A percentile compares a stretch with the other conserved stretches of the same genome.
Evolutionary conservation across 2,888 invertebrate species (phyloP).

Genomic region (Ochlodes sylvanus): DNA sequence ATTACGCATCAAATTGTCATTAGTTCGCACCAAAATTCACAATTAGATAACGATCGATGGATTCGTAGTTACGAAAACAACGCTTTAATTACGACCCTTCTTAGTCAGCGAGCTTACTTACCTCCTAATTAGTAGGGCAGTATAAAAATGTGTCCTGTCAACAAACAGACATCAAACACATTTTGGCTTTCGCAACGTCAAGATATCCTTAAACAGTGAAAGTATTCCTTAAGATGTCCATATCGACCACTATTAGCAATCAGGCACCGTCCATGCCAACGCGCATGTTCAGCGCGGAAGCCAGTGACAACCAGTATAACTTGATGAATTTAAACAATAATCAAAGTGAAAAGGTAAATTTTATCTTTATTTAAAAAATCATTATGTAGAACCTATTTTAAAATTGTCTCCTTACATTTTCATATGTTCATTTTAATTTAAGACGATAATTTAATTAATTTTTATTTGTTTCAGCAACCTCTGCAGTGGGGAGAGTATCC

Average conservation of each 20-base stretch:
- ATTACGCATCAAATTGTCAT: not conserved
- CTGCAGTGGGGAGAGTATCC: slow-evolving; percentile 50
- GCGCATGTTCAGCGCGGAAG: slow-evolving; percentile 42
- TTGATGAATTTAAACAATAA: slow-evolving; percentile 38
- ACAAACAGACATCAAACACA: slow-evolving; percentile 51
- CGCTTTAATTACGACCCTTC: slow-evolving; percentile 30
- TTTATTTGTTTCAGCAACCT: slow-evolving; percentile 48
- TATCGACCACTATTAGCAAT: slow-evolving; percentile 42
- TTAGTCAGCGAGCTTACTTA: slow-evolving; percentile 43
- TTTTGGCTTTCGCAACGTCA: slow-evolving; percentile 52
- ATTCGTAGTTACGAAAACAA: slow-evolving; percentile 28
- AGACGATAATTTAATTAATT: too few species aligned
- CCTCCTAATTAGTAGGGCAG: slow-evolving; percentile 43
- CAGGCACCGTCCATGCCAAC: slow-evolving; percentile 38
- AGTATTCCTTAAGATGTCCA: slow-evolving; percentile 42
- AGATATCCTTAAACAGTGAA: slow-evolving; percentile 43
- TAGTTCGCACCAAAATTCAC: slow-evolving; percentile 4
- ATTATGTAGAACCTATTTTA: not conserved
- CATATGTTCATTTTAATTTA: not conserved
- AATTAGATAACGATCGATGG: slow-evolving; percentile 22
- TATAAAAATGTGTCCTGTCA: slow-evolving; percentile 59
- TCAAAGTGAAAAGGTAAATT: slow-evolving; percentile 53
- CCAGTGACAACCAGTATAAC: slow-evolving; percentile 49
- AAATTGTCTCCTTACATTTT: not conserved
- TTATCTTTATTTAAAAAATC: not conserved